Evolutionary conservation across 2,797 vertebrate species (phyloP), one percentile per base, ranked within the genome.

Genomic region (Semotilus atromaculatus): DNA sequence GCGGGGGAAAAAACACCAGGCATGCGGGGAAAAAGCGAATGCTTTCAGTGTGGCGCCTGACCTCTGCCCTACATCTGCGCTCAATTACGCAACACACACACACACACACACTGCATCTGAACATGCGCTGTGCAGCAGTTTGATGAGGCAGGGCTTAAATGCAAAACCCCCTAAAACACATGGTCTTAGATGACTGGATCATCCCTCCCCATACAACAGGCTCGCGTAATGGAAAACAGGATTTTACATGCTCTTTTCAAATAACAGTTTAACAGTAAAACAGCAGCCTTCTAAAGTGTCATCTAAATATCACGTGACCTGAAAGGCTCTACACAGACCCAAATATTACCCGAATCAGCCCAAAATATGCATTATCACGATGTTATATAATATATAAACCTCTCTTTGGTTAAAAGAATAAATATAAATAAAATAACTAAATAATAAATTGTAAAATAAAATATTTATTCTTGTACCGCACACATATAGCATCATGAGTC

Each of bases 11-110:
- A 72, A 83, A 40, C 72, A 83, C 18, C 55, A 74, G 58, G 29
- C 40, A 21, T 66, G 31, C 21, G 8, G 23, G 8, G 21, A 2
- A 34, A 82, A 62, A 74, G 80, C 67, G 7, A 55, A 72, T 60
- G 38, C 51, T 81, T 81, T 72, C 53, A 72, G 80, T 29, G 36
- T 38, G 3, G 3, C 26, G 72, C 45, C 55, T 76, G 81, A 83
- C 81, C 81, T 67, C 43, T 76, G 60, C 14, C 45, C 72, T 62
- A 88, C 72, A 86, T 88, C 85, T 85, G 87, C 16, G 74, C 81
- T 55, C 68, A 34, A 86, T 84, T 85, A 84, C 53, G 11, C 75
- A 86, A 88, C 68, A 82, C 62, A 31, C 45, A 14, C 43, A 29
- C 40, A 40, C 38, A 45, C 11, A 45, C 23, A 26, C 60, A 38